These are phyloP conservation scores for Microtus oregoni DNA, from an alignment of 2,113 vertebrate genomes.

Conservation along the genomic window DNA sequence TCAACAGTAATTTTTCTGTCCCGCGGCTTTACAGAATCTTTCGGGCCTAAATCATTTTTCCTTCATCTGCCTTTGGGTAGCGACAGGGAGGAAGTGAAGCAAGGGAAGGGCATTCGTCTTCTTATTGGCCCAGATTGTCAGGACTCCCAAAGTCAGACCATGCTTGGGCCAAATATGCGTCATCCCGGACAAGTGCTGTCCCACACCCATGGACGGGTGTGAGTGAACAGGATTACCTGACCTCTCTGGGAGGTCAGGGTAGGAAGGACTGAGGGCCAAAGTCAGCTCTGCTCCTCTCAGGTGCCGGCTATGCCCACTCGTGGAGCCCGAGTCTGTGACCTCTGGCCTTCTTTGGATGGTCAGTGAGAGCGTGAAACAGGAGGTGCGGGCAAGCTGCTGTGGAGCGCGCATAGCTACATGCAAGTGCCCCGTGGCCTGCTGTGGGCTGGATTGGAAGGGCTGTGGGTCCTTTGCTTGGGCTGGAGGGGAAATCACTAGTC, in stretches of 20 bases:
- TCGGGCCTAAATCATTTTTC: not conserved
- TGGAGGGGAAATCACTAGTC: not conserved
- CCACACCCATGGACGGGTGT: not conserved
- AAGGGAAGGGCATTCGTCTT: too few relatives aligned
- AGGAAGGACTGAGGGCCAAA: not conserved
- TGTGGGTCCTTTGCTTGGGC: too few relatives aligned
- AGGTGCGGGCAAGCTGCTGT: accelerated
- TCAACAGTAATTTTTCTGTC: not conserved
- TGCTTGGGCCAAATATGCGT: accelerated
- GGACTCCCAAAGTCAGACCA: not conserved
- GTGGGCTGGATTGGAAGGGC: not conserved
- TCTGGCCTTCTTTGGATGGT: not conserved
- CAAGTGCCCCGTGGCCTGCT: not conserved
- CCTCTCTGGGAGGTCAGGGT: not conserved
- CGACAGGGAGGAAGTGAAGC: too few relatives aligned
- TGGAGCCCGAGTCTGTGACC: too few relatives aligned
- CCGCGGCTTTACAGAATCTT: not conserved
- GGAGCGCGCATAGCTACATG: accelerated
- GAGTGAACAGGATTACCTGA: not conserved
- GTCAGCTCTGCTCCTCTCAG: not conserved
- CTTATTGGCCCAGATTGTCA: accelerated
- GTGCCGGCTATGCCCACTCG: not conserved
- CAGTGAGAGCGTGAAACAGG: not conserved
- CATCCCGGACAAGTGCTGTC: too few relatives aligned
- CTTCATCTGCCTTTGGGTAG: not conserved